Percentiles rank a stretch among this genome's conserved stretches.
Evolutionary conservation across 1,140 invertebrate genomes (phyloP).

Genomic region (Grapholita molesta): DNA sequence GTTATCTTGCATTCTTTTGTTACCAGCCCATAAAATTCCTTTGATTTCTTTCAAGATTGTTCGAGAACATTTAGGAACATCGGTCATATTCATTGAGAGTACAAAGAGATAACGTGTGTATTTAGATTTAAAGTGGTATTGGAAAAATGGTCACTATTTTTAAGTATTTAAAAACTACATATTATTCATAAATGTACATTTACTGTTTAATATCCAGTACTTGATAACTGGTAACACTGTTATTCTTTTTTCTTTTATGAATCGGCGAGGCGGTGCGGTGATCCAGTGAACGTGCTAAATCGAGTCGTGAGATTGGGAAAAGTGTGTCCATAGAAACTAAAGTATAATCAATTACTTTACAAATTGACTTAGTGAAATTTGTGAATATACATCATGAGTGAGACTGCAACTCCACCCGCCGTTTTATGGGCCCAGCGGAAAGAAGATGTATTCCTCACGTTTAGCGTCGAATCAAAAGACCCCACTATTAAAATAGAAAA

Average conservation of each 20-base stretch:
- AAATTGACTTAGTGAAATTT: slow-evolving; percentile 20
- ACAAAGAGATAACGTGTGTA: too few species aligned
- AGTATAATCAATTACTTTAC: slow-evolving; percentile 40
- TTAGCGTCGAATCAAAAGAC: slow-evolving; percentile 93
- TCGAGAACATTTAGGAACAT: background rate
- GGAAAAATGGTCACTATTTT: background rate
- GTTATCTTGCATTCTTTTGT: too few species aligned
- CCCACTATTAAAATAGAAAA: slow-evolving; percentile 86
- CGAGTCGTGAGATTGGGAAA: slow-evolving; percentile 22
- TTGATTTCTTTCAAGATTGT: background rate
- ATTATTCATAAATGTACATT: background rate
- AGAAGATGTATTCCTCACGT: slow-evolving; percentile 89
- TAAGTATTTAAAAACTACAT: background rate
- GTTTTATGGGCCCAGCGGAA: slow-evolving; percentile 95
- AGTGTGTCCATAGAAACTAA: slow-evolving; percentile 25
- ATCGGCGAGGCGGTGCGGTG: slow-evolving; percentile 23
- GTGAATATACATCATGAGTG: slow-evolving; percentile 46
- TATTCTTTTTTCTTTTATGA: slow-evolving; percentile 5
- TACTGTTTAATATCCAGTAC: background rate
- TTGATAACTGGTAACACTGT: background rate
- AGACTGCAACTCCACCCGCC: slow-evolving; percentile 83
- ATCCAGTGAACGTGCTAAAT: slow-evolving; percentile 27
- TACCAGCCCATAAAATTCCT: too few species aligned
- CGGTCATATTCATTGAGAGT: background rate
- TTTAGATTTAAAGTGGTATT: too few species aligned